Evolutionary conservation across 2,888 invertebrate species (phyloP), one percentile per base, ranked within the genome.

Genomic region (Agrotis exclamationis): DNA sequence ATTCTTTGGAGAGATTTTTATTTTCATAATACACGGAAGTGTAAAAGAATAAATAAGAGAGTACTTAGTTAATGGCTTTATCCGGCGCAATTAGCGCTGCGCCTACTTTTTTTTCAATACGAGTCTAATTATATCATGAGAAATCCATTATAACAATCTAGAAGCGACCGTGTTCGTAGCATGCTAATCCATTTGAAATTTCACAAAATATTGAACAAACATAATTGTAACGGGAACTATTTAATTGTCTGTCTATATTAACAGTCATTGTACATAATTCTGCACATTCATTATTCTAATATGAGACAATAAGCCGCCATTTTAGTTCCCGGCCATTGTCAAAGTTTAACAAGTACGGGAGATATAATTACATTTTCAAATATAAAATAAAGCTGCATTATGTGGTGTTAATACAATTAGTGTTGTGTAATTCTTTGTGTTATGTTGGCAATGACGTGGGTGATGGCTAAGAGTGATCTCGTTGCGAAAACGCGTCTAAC

Each of bases 241-340:
- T 84, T 88, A 87, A 90, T 88, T 87, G 73, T 87, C 84, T 86
- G 84, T 88, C 88, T 88, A 88, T 89, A 90, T 91, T 90, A 88
- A 88, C 84, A 89, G 88, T 90, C 89, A 90, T 85, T 88, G 82
- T 86, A 88, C 89, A 90, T 92, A 91, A 91, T 90, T 90, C 89
- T 85, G 85, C 86, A 85, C 90, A 91, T 91, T 92, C 89, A 92
- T 92, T 91, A 92, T 88, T 89, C 85, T 91, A 93, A 93, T 92
- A 90, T 75, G 91, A 95, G 90, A 94, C 94, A 95, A 95, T 94
- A 93, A 90, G 85, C 87, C 89, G 88, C 89, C 82, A 88, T 92
- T 89, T 91, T 88, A 86, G 92, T 95, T 95, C 94, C 93, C 94
- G 92, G 88, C 93, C 91, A 95, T 95, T 94, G 95, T 95, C 92